phyloP scores from a whole-genome alignment of 2,797 vertebrate species.

The Chiloscyllium punctatum region DNA sequence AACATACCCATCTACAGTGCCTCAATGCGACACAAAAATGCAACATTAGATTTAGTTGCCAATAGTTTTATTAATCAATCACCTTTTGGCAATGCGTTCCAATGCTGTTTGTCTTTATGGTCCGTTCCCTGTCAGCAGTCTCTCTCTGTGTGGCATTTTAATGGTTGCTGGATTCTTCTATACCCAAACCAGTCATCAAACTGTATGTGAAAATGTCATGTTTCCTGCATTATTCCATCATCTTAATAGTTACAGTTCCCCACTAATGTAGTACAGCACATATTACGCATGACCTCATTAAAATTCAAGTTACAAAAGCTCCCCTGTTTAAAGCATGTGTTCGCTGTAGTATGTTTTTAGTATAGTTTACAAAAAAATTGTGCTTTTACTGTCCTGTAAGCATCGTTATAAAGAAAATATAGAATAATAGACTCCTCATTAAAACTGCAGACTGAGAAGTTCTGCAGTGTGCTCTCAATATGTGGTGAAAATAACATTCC shows the following conservation, averaged over 20 bases:
- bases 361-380: neutral
- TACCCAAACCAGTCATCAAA: neutral
- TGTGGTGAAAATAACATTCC: neutral
- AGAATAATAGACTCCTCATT: no score
- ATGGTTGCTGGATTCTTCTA: constrained; percentile 5
- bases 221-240: constrained; percentile 18
- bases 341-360: neutral
- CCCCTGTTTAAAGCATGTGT: neutral
- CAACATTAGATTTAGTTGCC: neutral
- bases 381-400: neutral
- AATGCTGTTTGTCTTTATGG: constrained; percentile 16
- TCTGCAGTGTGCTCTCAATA: neutral
- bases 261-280: neutral
- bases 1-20: neutral
- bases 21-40: neutral
- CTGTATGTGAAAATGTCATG: neutral
- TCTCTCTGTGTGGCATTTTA: constrained; percentile 1
- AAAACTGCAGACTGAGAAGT: neutral
- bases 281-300: neutral
- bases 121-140: neutral
- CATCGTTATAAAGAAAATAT: neutral
- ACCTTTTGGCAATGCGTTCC: neutral
- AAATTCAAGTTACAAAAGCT: neutral
- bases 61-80: neutral
- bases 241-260: neutral